Base-by-base conservation (phyloP, 2,797 vertebrate species). In the Amazona ochrocephala region DNA sequence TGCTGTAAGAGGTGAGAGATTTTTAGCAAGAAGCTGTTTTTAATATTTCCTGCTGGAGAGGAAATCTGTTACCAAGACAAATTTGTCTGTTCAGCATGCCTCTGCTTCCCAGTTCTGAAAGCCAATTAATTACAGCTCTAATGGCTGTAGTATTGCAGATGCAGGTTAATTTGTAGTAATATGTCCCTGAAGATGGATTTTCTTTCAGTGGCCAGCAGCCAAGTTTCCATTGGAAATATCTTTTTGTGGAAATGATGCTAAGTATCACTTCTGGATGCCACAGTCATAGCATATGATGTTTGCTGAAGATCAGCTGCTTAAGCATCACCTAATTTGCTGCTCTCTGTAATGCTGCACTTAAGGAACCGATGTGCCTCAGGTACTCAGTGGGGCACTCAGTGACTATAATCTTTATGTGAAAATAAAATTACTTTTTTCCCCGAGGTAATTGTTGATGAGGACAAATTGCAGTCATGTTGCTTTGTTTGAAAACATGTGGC, bases 181-280 rank as follows among this genome's bases (percentile, higher is more conserved):
- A 71, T 16, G 72, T 95, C 70, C 75, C 82, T 39, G 87, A 84
- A 92, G 93, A 93, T 95, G 81, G 80, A 83, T 94, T 85, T 87
- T 68, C 74, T 78, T 76, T 75, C 75, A 29, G 61, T 95, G 93
- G 87, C 78, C 74, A 77, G 42, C 90, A 62, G 90, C 90, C 94
- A 95, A 73, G 29, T 83, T 84, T 73, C 89, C n/a, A 50, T n/a
- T 89, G 84, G 74, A 89, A 91, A 32, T 88, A 51, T 14, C 82
- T 94, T 91, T 92, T 81, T 61, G 56, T 88, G 74, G 88, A 44
- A 85, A 53, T 13, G n/a, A 37, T 78, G 48, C 48, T 84, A 8
- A 56, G 66, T 47, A 7, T 68, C 58, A 7, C 51, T 91, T 74
- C 54, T 83, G 82, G 71, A 34, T 29, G 29, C 74, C 78, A 81